A percentile compares a stretch with the other conserved stretches of the same genome.
These are phyloP conservation scores for Drosophila kanekoi DNA, from an alignment of 2,888 invertebrate genomes.

Conservation along the genomic window DNA sequence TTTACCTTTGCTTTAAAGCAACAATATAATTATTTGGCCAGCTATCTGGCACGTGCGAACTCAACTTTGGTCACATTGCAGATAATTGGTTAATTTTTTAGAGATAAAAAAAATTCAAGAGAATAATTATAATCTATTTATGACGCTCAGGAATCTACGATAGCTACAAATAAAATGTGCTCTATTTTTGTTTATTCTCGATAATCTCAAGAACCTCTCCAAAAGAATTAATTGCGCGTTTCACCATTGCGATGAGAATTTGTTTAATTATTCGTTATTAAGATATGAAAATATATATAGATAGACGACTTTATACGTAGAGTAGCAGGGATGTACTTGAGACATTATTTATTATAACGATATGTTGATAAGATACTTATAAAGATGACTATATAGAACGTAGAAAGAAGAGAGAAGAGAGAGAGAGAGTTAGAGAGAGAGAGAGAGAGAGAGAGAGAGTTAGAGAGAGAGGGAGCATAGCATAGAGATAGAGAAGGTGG, in stretches of 20 bases:
- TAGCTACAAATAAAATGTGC: background rate
- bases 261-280: background rate
- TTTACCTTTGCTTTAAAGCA: background rate
- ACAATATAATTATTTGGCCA: background rate
- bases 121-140: slow-evolving; percentile 50
- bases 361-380: no score
- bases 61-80: slow-evolving; percentile 5
- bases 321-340: no score
- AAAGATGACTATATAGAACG: no score
- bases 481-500: no score
- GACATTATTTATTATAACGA: no score
- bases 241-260: background rate
- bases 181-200: slow-evolving; percentile 1
- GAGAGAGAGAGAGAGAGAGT: no score
- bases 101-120: slow-evolving; percentile 15
- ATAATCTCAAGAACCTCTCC: slow-evolving; percentile 1
- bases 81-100: slow-evolving; percentile 8
- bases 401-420: no score
- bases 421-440: no score
- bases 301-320: no score
- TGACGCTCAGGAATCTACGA: slow-evolving; percentile 20
- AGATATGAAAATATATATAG: no score
- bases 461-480: no score
- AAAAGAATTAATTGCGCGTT: background rate
- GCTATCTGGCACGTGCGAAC: slow-evolving; percentile 28